Evolutionary conservation across 2,888 invertebrate genomes (phyloP).

Genomic region (Orthonevra nobilis): DNA sequence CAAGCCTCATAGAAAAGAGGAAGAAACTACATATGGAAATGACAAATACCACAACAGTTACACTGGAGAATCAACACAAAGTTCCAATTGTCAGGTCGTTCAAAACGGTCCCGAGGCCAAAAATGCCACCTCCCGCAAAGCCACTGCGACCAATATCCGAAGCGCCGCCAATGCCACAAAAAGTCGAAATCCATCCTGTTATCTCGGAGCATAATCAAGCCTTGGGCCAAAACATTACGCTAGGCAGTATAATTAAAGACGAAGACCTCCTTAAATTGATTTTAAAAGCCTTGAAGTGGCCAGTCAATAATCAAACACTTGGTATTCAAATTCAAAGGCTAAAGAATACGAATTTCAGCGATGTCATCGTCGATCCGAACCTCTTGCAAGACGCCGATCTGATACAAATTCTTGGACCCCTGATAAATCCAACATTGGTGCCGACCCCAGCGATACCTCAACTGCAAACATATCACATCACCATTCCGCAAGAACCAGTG

Average conservation of each 20-base stretch:
- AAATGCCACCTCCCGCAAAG: slow-evolving; percentile 25
- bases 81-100: slow-evolving; percentile 24
- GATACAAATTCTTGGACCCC: slow-evolving; percentile 78
- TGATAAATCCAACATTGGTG: slow-evolving; percentile 72
- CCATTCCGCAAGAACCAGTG: slow-evolving; percentile 40
- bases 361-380: slow-evolving; percentile 78
- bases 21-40: slow-evolving; percentile 28
- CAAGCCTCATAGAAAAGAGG: slow-evolving; percentile 19
- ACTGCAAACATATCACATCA: slow-evolving; percentile 43
- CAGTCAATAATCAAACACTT: slow-evolving; percentile 75
- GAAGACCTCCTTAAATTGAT: slow-evolving; percentile 79
- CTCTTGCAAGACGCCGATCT: slow-evolving; percentile 78
- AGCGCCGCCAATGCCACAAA: slow-evolving; percentile 30
- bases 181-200: slow-evolving; percentile 39
- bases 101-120: no score
- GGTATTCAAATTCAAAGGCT: slow-evolving; percentile 76
- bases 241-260: slow-evolving; percentile 79
- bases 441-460: slow-evolving; percentile 21
- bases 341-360: slow-evolving; percentile 77
- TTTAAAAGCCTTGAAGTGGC: slow-evolving; percentile 79
- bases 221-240: slow-evolving; percentile 75
- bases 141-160: slow-evolving; percentile 57
- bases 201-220: slow-evolving; percentile 37
- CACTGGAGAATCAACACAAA: slow-evolving; percentile 52
- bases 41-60: slow-evolving; percentile 41